phyloP scores from a whole-genome alignment of 2,797 vertebrate genomes.

The Menidia menidia region DNA sequence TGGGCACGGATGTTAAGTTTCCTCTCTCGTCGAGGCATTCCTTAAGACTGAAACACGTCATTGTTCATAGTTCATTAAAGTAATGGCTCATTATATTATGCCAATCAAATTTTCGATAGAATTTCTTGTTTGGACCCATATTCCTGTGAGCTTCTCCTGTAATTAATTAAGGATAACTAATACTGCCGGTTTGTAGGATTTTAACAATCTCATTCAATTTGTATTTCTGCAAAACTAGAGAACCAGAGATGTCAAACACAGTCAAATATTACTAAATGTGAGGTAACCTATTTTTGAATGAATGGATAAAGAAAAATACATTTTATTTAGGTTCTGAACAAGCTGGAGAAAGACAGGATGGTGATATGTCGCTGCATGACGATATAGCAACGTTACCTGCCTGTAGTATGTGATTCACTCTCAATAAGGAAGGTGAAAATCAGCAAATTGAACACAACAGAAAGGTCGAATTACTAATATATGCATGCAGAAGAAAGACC shows the following conservation, averaged over 20 bases:
- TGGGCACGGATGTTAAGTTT: conserved; percentile 41
- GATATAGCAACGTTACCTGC: too few relatives aligned
- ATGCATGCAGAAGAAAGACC: too few relatives aligned
- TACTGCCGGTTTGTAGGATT: conserved; percentile 39
- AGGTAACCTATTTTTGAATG: too few relatives aligned
- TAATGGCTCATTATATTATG: conserved; percentile 43
- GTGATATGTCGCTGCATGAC: too few relatives aligned
- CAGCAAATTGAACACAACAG: too few relatives aligned
- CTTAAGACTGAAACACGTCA: conserved; percentile 48
- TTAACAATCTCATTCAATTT: conserved; percentile 19
- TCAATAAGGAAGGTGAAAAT: too few relatives aligned
- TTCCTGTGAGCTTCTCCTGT: conserved; percentile 18
- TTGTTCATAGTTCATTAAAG: conserved; percentile 45
- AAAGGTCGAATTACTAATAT: neutral
- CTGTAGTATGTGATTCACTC: too few relatives aligned
- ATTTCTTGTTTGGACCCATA: conserved; percentile 12
- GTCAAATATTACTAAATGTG: too few relatives aligned
- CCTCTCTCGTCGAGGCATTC: conserved; percentile 51
- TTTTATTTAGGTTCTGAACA: too few relatives aligned
- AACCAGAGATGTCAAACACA: neutral
- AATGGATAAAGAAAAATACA: too few relatives aligned
- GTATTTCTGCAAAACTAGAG: conserved; percentile 14
- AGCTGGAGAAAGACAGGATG: too few relatives aligned
- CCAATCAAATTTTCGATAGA: conserved; percentile 34
- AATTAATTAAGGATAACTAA: conserved; percentile 49